Base-by-base conservation (phyloP, 2,797 vertebrate species). In the Sylvia borin region DNA sequence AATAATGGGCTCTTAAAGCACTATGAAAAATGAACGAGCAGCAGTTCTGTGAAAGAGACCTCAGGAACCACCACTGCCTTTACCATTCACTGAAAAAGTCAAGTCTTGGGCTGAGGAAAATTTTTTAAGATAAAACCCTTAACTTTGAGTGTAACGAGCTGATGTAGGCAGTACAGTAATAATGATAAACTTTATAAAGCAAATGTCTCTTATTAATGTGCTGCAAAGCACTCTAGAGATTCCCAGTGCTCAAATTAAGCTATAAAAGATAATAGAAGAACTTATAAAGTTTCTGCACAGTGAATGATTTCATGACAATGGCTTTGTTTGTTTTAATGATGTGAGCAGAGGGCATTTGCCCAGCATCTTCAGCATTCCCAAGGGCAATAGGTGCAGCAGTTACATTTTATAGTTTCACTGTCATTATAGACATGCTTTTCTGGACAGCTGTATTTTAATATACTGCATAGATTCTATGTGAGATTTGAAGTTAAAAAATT, bases 201-300 rank as follows among this genome's bases (percentile, higher is more conserved):
- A 83, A 89, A 31, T 83, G 26, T 92, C 66, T 85, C 51, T 60
- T 93, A 91, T 70, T 91, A 90, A 91, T 94, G 92, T 90, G 60
- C 82, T 90, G 53, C 70, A 93, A 75, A 84, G 82, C 79, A 88
- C 91, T 88, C 76, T 15, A 31, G 93, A 88, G 80, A 90, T 81
- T 90, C 66, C 81, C 40, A 73, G 45, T 68, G 77, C 85, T 87
- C 79, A 93, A 91, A 93, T 92, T 72, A 92, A 90, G 76, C 95
- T 85, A 65, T 96, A 91, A 93, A 96, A 94, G 85, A 90, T 95
- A 95, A 96, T 92, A 73, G 92, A 75, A 90, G 66, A 51, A 43
- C 83, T 81, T 91, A 70, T 51, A 88, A 93, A 96, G 70, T 95
- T 93, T 85, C 51, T 78, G 79, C 85, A 73, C 76, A 71, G 70